Evolutionary conservation across 2,888 invertebrate genomes (phyloP), one percentile per base, ranked within the genome.

Genomic region (Clanis bilineata): DNA sequence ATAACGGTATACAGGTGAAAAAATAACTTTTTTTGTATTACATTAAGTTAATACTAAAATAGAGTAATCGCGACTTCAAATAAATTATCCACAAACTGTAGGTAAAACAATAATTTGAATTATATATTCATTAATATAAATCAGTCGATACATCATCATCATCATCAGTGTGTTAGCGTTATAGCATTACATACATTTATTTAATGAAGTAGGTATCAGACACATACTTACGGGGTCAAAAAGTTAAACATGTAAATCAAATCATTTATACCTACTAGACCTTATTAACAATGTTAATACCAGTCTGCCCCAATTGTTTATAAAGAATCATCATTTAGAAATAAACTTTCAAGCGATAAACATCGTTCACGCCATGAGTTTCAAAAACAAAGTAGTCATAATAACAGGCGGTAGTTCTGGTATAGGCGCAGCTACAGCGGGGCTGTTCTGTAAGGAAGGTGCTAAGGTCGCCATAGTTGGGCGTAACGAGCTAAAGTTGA

Each of bases 351-450:
- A 15, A 3, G 41, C 41, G 3, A 41, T 6, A 18, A 41, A 28
- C 15, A 25, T 5, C n/a, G 23, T n/a, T n/a, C n/a, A 23, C 9
- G 32, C 28, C 0, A 74, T 74, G 71, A 67, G 66, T 62, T 75
- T 72, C 57, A 9, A 57, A 36, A 66, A 66, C 23, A 77, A 81
- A 74, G 73, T 79, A 0, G 81, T 80, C 0, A 58, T 86, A 2
- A 69, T 85, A 0, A 85, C 82, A 0, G 83, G 85, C 0, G 75
- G 74, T 0, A 82, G 83, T 57, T 77, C 83, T 0, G 85, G 85
- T 9, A 85, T 86, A 12, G 86, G 86, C 1, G 85, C 82, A 0
- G 73, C 73, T 0, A 71, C 76, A 0, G 83, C 84, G 1, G 62
- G 70, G 0, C 56, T 65, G 28, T 83, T 85, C 39, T 74, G 79